phyloP scores from a whole-genome alignment of 2,888 invertebrate genomes.

The Acronicta aceris region DNA sequence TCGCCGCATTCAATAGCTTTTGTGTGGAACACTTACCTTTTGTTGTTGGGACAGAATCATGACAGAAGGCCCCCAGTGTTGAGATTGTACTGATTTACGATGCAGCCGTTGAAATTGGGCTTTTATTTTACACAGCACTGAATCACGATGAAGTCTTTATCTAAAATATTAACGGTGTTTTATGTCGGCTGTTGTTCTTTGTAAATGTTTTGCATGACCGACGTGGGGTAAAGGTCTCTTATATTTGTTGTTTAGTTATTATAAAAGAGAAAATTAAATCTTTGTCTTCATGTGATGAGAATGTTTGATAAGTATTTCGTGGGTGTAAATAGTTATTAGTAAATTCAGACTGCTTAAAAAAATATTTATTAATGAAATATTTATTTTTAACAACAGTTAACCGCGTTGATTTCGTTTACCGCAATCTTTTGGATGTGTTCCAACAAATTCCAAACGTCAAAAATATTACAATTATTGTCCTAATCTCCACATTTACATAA shows the following conservation, averaged over 20 bases:
- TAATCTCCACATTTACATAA: no score
- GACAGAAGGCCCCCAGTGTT: conserved; percentile 68
- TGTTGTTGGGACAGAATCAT: conserved; percentile 71
- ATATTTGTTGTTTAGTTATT: conserved; percentile 7
- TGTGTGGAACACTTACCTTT: conserved; percentile 75
- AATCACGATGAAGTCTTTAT: conserved; percentile 55
- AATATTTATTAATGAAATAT: no score
- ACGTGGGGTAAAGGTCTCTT: conserved; percentile 20
- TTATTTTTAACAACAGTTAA: no score
- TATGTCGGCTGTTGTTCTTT: conserved; percentile 48
- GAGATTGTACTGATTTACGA: conserved; percentile 74
- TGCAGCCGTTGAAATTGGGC: conserved; percentile 66
- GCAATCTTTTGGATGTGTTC: no score
- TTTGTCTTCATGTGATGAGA: not conserved
- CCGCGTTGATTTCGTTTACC: no score
- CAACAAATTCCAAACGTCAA: no score
- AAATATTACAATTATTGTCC: no score
- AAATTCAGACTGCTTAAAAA: no score
- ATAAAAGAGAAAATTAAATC: not conserved
- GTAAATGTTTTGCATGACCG: conserved; percentile 36
- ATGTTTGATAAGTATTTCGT: no score
- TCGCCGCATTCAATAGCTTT: conserved; percentile 72
- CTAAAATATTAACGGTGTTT: conserved; percentile 58
- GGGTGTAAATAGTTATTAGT: no score
- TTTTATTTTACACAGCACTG: conserved; percentile 57